These are phyloP conservation scores for Sciaenops ocellatus DNA, from an alignment of 2,797 vertebrate genomes.

Conservation along the genomic window DNA sequence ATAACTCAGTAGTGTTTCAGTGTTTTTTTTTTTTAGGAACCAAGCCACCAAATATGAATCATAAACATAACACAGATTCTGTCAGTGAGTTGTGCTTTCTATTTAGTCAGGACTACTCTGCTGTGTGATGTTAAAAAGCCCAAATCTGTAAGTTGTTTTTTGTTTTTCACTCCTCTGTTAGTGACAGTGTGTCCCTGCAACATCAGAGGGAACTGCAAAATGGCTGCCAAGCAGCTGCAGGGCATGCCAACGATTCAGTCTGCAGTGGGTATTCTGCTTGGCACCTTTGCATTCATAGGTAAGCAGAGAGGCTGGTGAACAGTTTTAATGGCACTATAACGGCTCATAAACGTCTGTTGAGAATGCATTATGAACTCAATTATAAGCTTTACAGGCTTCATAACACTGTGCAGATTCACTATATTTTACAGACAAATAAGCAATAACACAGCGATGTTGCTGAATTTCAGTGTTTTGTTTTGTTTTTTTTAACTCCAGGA, in stretches of 20 bases:
- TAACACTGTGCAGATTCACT: neutral
- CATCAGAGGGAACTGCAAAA: slow-evolving; percentile 86
- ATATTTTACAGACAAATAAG: neutral
- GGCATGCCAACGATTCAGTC: slow-evolving; percentile 89
- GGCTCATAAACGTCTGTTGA: neutral
- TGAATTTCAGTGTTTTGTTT: neutral
- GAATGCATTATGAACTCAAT: neutral
- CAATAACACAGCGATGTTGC: neutral
- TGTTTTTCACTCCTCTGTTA: slow-evolving; percentile 47
- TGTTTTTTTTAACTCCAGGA: slow-evolving; percentile 69
- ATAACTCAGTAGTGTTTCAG: neutral
- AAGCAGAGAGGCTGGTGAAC: slow-evolving; percentile 33
- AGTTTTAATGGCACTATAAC: neutral
- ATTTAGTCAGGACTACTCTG: neutral
- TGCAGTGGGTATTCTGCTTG: slow-evolving; percentile 85
- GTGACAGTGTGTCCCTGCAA: slow-evolving; percentile 89
- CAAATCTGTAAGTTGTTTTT: slow-evolving; percentile 4
- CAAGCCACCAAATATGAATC: neutral
- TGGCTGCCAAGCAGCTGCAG: slow-evolving; percentile 84
- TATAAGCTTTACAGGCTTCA: neutral
- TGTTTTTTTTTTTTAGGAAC: neutral
- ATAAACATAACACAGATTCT: neutral
- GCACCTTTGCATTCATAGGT: slow-evolving; percentile 87
- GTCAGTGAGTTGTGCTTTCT: neutral
- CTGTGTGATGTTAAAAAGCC: neutral